These are phyloP conservation scores for Poliocrania exsul DNA, from an alignment of 2,797 vertebrate species.

Conservation along the genomic window DNA sequence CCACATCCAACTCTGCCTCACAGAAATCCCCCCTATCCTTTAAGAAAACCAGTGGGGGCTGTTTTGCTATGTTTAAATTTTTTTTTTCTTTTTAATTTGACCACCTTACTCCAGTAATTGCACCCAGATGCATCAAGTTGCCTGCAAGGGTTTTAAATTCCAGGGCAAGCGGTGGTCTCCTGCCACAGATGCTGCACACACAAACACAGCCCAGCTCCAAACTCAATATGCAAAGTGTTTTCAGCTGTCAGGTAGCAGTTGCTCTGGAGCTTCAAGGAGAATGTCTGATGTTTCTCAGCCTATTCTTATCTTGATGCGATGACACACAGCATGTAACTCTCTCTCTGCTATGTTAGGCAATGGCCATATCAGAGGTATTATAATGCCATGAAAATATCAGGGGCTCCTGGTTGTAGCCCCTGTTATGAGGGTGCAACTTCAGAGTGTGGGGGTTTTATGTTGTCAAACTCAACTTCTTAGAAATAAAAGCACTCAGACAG, in stretches of 20 bases:
- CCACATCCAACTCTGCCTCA: neutral
- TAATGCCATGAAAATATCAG: neutral
- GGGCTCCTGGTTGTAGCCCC: neutral
- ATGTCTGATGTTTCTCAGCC: constrained; percentile 9
- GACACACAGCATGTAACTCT: neutral
- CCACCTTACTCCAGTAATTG: constrained; percentile 77
- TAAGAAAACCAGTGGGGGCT: constrained; percentile 33
- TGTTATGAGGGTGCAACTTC: neutral
- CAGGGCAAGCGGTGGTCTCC: constrained; percentile 35
- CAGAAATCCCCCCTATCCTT: constrained; percentile 4
- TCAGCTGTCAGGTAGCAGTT: constrained; percentile 62
- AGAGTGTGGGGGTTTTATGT: neutral
- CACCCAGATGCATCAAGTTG: constrained; percentile 78
- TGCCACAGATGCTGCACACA: neutral
- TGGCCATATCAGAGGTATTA: neutral
- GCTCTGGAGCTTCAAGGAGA: constrained; percentile 51
- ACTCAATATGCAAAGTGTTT: constrained; percentile 30
- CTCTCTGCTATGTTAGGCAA: neutral
- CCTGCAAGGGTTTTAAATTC: constrained; percentile 60
- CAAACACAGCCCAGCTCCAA: neutral
- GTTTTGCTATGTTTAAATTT: neutral
- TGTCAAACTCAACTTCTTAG: neutral
- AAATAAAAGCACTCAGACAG: neutral
- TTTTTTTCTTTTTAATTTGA: constrained; percentile 11
- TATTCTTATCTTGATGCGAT: constrained; percentile 30